A percentile compares a stretch with the other conserved stretches of the same genome.
Evolutionary conservation across 2,888 invertebrate species (phyloP).

Genomic region (Pseudeuparius sepicola): DNA sequence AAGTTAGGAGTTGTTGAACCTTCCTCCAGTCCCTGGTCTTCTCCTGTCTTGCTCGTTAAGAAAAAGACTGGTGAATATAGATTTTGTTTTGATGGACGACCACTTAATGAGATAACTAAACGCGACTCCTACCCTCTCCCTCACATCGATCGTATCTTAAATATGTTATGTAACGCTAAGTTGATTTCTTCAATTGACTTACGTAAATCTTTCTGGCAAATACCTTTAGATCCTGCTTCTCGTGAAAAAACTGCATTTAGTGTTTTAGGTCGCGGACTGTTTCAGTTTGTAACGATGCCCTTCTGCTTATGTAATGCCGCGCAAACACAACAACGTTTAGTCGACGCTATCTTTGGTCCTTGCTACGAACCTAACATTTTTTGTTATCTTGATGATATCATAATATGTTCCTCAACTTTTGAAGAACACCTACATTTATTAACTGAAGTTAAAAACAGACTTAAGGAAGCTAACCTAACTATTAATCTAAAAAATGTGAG

Average conservation of each 20-base stretch:
- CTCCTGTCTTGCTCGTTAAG: constrained; percentile 24
- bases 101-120: constrained; percentile 24
- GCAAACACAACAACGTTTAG: constrained; percentile 10
- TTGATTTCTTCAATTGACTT: constrained; percentile 24
- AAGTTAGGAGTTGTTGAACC: constrained; percentile 16
- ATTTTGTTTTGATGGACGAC: constrained; percentile 26
- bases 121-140: constrained; percentile 26
- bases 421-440: constrained; percentile 22
- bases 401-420: constrained; percentile 20
- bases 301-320: constrained; percentile 12
- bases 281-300: constrained; percentile 18
- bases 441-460: constrained; percentile 15
- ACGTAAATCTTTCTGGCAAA: constrained; percentile 24
- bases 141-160: constrained; percentile 22
- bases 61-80: constrained; percentile 22
- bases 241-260: constrained; percentile 28
- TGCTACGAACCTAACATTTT: constrained; percentile 9
- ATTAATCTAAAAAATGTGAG: constrained; percentile 24
- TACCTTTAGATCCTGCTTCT: constrained; percentile 21
- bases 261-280: constrained; percentile 26
- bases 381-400: constrained; percentile 14
- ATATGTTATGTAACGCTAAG: constrained; percentile 20
- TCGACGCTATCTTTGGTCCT: constrained; percentile 17
- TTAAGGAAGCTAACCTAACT: constrained; percentile 22
- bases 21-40: constrained; percentile 22